Evolutionary conservation across 2,888 invertebrate species (phyloP).

Genomic region (Scaeva pyrastri): DNA sequence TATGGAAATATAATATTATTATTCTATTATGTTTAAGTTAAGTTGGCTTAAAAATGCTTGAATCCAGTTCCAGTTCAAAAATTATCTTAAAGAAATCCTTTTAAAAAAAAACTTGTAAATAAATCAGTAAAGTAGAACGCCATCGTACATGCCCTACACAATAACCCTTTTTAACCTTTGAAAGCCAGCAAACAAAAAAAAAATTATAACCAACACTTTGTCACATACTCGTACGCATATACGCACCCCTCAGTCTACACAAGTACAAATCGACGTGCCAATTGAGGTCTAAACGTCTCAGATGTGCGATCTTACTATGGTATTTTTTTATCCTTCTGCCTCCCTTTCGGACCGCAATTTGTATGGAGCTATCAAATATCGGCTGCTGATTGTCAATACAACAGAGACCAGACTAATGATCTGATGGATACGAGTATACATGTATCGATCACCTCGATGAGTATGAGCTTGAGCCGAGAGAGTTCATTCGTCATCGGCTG

Average conservation of each 20-base stretch:
- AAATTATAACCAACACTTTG: conserved; percentile 31
- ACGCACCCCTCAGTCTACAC: conserved; percentile 11
- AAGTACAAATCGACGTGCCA: conserved; percentile 25
- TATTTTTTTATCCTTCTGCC: conserved; percentile 38
- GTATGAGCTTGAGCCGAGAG: not conserved
- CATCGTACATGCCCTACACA: conserved; percentile 10
- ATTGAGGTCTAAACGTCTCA: conserved; percentile 65
- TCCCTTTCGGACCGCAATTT: conserved; percentile 59
- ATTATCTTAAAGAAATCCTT: too few relatives aligned
- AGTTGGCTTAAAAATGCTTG: too few relatives aligned
- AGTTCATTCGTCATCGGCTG: conserved; percentile 31
- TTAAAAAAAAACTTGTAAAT: too few relatives aligned
- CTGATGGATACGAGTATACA: conserved; percentile 21
- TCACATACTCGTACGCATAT: conserved; percentile 46
- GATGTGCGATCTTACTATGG: conserved; percentile 59
- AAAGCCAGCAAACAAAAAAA: conserved; percentile 16
- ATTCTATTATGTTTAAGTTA: too few relatives aligned
- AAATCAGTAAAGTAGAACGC: conserved; percentile 31
- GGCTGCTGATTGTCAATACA: conserved; percentile 54
- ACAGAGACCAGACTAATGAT: conserved; percentile 47
- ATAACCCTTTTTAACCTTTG: conserved; percentile 29
- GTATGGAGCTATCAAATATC: conserved; percentile 59
- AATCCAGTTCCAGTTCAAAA: too few relatives aligned
- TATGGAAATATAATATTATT: too few relatives aligned
- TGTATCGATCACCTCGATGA: conserved; percentile 50